Percentiles rank a stretch among this genome's conserved stretches.
Evolutionary conservation across 2,888 invertebrate species (phyloP).

Genomic region (Meta bourneti): DNA sequence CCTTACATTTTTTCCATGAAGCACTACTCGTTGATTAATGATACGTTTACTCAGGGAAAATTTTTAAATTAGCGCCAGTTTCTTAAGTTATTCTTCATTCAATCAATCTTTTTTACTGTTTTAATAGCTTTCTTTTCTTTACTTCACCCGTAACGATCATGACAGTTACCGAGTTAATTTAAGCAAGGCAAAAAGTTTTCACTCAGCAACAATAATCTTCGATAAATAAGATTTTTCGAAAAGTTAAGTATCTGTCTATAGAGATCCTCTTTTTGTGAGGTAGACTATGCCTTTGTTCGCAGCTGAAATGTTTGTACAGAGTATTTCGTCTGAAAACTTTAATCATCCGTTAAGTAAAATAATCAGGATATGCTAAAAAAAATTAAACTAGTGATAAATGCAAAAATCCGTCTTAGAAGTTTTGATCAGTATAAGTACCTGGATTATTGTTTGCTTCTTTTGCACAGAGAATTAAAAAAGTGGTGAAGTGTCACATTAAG

Average conservation of each 20-base stretch:
- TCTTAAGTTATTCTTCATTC: constrained; percentile 35
- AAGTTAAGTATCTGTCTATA: constrained; percentile 35
- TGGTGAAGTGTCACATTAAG: too few species aligned
- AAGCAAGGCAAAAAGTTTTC: constrained; percentile 24
- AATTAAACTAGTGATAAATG: too few species aligned
- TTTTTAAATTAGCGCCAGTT: constrained; percentile 64
- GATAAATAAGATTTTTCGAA: constrained; percentile 44
- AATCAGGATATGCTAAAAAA: too few species aligned
- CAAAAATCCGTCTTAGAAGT: too few species aligned
- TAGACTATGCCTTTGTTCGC: not conserved
- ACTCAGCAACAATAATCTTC: constrained; percentile 7
- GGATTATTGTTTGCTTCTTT: too few species aligned
- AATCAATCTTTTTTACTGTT: constrained; percentile 42
- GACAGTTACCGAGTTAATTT: constrained; percentile 58
- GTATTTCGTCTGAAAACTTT: not conserved
- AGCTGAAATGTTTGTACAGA: not conserved
- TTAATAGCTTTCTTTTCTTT: constrained; percentile 39
- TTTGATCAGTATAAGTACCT: too few species aligned
- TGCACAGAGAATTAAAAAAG: too few species aligned
- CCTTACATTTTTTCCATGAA: constrained; percentile 14
- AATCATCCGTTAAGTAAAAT: too few species aligned
- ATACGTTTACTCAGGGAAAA: constrained; percentile 52
- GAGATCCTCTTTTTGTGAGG: not conserved
- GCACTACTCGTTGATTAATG: constrained; percentile 53
- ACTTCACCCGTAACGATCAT: constrained; percentile 35